phyloP scores from a whole-genome alignment of 2,888 invertebrate species.

The Norana najaformis region DNA sequence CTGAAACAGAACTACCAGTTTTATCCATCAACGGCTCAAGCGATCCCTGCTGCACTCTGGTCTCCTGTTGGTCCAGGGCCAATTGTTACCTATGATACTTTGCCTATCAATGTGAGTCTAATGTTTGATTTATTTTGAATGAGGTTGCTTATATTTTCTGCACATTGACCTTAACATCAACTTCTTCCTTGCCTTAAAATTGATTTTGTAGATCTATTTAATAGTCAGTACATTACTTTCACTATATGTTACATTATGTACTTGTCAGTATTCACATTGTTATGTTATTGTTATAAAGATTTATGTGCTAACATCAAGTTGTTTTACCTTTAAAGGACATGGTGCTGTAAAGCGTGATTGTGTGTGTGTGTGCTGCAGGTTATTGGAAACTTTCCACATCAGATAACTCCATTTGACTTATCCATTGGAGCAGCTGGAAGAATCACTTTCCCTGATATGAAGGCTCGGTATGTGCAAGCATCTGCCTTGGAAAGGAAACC shows the following conservation, averaged over 20 bases:
- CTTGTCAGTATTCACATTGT: too few species aligned
- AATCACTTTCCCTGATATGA: slow-evolving; percentile 8
- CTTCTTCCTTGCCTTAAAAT: neutral
- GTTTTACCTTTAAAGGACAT: neutral
- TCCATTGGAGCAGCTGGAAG: neutral
- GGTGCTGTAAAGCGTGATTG: neutral
- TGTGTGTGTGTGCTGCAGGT: neutral
- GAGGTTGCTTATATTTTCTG: too few species aligned
- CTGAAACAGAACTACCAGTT: slow-evolving; percentile 20
- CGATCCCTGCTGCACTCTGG: slow-evolving; percentile 2
- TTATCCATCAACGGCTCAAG: neutral
- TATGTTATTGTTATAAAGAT: neutral
- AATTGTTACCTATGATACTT: slow-evolving; percentile 15
- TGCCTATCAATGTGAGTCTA: slow-evolving; percentile 20
- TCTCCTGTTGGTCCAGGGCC: neutral
- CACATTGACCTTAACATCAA: neutral
- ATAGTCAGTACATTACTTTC: too few species aligned
- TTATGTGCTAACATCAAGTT: neutral
- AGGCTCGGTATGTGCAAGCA: neutral
- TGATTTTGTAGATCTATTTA: neutral
- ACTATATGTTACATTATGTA: too few species aligned
- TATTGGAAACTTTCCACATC: slow-evolving; percentile 16
- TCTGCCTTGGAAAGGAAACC: neutral
- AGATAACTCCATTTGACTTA: slow-evolving; percentile 28
- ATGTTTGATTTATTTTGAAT: neutral